Percentiles rank a stretch among this genome's conserved stretches.
These are phyloP conservation scores for Siphlonurus alternatus DNA, from an alignment of 2,888 invertebrate species.

Conservation along the genomic window DNA sequence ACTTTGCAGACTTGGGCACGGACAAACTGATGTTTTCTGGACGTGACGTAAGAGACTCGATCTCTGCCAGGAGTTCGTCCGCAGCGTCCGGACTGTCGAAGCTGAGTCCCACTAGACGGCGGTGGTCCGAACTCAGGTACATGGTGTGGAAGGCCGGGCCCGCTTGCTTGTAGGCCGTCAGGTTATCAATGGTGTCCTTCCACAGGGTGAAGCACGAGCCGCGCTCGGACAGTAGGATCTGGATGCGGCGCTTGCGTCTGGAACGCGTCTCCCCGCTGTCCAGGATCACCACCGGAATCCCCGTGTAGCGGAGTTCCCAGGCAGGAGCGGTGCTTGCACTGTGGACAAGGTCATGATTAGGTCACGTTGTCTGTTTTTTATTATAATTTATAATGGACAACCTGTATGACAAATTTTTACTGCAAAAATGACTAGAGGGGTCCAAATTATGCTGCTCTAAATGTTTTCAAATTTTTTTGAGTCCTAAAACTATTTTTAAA, in stretches of 20 bases:
- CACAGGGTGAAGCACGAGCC: slow-evolving; percentile 69
- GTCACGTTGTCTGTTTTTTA: too few relatives aligned
- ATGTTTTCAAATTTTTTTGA: too few relatives aligned
- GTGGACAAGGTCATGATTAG: too few relatives aligned
- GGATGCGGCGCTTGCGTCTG: slow-evolving; percentile 45
- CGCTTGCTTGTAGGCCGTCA: slow-evolving; percentile 51
- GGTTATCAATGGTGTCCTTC: slow-evolving; percentile 63
- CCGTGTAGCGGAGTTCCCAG: slow-evolving; percentile 60
- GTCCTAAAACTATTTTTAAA: too few relatives aligned
- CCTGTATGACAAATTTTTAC: too few relatives aligned
- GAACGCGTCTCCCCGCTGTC: slow-evolving; percentile 59
- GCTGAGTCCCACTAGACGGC: slow-evolving; percentile 57
- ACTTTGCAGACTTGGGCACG: slow-evolving; percentile 40
- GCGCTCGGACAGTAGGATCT: slow-evolving; percentile 54
- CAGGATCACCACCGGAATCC: slow-evolving; percentile 59
- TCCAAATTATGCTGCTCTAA: too few relatives aligned
- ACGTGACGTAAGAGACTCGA: slow-evolving; percentile 51
- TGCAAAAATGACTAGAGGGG: too few relatives aligned
- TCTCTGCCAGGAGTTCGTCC: slow-evolving; percentile 46
- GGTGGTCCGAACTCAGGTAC: slow-evolving; percentile 60
- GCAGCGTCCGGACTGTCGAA: slow-evolving; percentile 61
- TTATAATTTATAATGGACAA: too few relatives aligned
- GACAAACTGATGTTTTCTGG: slow-evolving; percentile 63
- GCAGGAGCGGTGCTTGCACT: slow-evolving; percentile 24
- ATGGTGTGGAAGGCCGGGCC: slow-evolving; percentile 66